phyloP scores from a whole-genome alignment of 1,140 invertebrate species.

The Amphibalanus amphitrite region DNA sequence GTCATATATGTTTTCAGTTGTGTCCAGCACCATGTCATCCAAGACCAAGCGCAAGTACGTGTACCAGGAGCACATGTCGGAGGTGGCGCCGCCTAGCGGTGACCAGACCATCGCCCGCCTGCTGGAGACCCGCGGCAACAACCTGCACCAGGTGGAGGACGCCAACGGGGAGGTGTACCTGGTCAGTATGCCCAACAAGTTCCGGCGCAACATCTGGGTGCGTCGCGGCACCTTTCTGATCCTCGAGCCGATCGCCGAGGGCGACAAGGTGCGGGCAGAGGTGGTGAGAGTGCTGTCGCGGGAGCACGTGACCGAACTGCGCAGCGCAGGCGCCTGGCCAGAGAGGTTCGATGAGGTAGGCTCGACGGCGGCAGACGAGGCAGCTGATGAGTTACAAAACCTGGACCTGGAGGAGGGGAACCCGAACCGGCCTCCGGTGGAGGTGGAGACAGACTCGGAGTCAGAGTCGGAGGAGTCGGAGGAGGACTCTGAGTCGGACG shows the following conservation, averaged over 20 bases:
- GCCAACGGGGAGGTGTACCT: constrained; percentile 42
- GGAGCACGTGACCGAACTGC: constrained; percentile 64
- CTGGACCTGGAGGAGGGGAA: background rate
- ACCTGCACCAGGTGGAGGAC: constrained; percentile 66
- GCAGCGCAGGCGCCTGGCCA: constrained; percentile 37
- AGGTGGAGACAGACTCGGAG: background rate
- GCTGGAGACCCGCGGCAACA: constrained; percentile 59
- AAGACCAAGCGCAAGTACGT: constrained; percentile 70
- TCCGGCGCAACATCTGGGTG: constrained; percentile 74
- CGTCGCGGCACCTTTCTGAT: constrained; percentile 73
- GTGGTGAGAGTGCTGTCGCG: constrained; percentile 62
- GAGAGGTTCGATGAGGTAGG: constrained; percentile 6
- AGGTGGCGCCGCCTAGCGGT: constrained; percentile 48
- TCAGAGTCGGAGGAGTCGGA: background rate
- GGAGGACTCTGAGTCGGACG: background rate
- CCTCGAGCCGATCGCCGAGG: constrained; percentile 71
- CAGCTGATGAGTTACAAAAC: background rate
- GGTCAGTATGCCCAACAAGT: constrained; percentile 81
- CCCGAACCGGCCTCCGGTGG: background rate
- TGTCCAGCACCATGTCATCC: too few relatives aligned
- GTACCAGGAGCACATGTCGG: constrained; percentile 51
- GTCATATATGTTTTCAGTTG: too few relatives aligned
- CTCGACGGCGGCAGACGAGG: background rate
- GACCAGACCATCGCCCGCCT: constrained; percentile 62
- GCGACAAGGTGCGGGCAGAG: constrained; percentile 77